Base-by-base conservation (phyloP, 2,888 invertebrate genomes). In the Sinodicranocentrus sp. region DNA sequence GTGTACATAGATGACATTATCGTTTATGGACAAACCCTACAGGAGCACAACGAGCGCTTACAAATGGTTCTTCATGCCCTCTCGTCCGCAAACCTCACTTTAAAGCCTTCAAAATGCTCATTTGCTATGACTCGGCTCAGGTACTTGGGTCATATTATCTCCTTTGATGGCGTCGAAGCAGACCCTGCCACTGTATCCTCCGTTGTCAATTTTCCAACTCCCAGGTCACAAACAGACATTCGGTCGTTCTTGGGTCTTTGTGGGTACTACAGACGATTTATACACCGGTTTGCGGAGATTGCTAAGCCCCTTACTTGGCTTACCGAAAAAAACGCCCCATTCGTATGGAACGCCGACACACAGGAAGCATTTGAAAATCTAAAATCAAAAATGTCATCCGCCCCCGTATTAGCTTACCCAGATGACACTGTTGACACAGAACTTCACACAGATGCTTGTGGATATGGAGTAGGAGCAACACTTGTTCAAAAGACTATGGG, bases 71-170 rank as follows among this genome's bases (percentile, higher is more conserved):
- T 82, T 1, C 0, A 13, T 2, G 48, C 63, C 1, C 0, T 82
- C 2, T 15, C 10, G 0, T 21, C 6, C 13, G 23, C 71, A 17
- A 39, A 39, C 10, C 19, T 82, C 1, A 68, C 23, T 1, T 23
- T 73, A 3, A 48, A 82, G 23, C 54, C 73, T 0, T 26, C 23
- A 1, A 79, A 79, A 23, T 80, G 80, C 25, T 61, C 83, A 10
- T 89, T 90, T 80, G 88, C 86, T 1, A 63, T 82, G 15, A 71
- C 80, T 5, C 57, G 87, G 28, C 28, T 91, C 1, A 86, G 87
- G 52, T 90, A 89, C 77, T 78, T 91, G 1, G 90, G 90, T 0
- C 90, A 90, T 71, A 43, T 89, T 0, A 89, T 91, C 0, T 89
- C 89, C 75, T 57, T 73, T 3, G 48, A 88, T 0, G 86, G 86